These are phyloP conservation scores for Mesembrinibis cayennensis DNA, from an alignment of 2,113 vertebrate genomes.

Conservation along the genomic window DNA sequence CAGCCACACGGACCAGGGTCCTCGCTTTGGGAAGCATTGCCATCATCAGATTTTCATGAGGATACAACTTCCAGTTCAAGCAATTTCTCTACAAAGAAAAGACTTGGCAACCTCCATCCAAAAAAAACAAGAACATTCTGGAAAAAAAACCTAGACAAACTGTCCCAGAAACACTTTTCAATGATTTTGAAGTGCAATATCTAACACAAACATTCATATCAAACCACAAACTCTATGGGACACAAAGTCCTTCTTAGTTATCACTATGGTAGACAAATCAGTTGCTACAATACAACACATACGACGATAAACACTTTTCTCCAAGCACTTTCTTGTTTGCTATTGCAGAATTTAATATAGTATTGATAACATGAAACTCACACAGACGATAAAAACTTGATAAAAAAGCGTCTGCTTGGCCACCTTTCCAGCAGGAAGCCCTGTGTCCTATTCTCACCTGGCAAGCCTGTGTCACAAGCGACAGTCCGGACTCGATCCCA, in stretches of 20 bases:
- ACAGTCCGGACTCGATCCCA: background rate
- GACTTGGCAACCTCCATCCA: background rate
- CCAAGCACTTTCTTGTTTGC: background rate
- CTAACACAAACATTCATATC: background rate
- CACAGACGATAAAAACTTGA: background rate
- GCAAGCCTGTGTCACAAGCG: rapidly evolving
- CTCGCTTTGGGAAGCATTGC: rapidly evolving
- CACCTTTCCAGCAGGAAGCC: background rate
- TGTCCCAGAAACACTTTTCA: background rate
- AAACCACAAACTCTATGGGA: background rate
- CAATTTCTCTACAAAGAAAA: background rate
- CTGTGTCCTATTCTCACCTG: background rate
- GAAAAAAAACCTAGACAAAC: background rate
- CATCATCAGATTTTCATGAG: background rate
- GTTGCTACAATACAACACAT: background rate
- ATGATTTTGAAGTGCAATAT: background rate
- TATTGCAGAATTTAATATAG: background rate
- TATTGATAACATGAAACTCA: background rate
- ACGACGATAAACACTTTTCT: background rate
- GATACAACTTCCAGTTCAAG: background rate
- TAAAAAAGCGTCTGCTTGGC: background rate
- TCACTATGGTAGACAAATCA: background rate
- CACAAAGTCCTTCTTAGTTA: background rate
- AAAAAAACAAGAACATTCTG: background rate
- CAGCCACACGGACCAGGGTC: rapidly evolving